Evolutionary conservation across 2,797 vertebrate genomes (phyloP), one percentile per base, ranked within the genome.

Genomic region (Limnodromus scolopaceus): DNA sequence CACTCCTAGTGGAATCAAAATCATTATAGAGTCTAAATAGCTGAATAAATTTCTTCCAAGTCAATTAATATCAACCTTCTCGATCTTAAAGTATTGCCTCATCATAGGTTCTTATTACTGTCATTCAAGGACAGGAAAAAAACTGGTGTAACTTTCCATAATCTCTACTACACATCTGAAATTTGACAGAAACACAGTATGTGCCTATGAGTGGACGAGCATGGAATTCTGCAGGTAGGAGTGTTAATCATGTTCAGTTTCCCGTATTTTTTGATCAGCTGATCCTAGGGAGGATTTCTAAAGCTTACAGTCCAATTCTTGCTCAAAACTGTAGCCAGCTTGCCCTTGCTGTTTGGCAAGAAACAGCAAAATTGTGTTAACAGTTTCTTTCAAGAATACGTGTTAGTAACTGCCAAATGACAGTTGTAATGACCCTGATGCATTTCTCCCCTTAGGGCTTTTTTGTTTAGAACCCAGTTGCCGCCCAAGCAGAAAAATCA

Each of bases 341-440:
- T 92, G 84, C 86, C 92, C 86, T 95, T 9, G 1, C 48, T 89
- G 46, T 84, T 92, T 96, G 88, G 94, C 94, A 92, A 94, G 77
- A 96, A 95, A 76, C 38, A 88, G 71, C 74, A 94, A 96, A 91
- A 90, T 80, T 93, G 71, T 85, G 88, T 95, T 96, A 97, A 97
- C 88, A 89, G 90, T 96, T 96, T 96, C 78, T 94, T 96, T 93
- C 85, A 94, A 96, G 92, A 95, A 93, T 84, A 87, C 74, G 82
- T 58, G 74, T 91, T 66, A 91, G 78, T 79, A 91, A 93, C 71
- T 91, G 95, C 95, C 94, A 97, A 93, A 95, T 69, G 75, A 95
- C 81, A 89, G 93, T 79, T 96, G 88, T 95, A 96, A 97, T 97
- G 95, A 97, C 84, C 92, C 86, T 89, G 60, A 89, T 92, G 86